phyloP scores from a whole-genome alignment of 2,113 vertebrate species.

The human (Homo sapiens) region DNA sequence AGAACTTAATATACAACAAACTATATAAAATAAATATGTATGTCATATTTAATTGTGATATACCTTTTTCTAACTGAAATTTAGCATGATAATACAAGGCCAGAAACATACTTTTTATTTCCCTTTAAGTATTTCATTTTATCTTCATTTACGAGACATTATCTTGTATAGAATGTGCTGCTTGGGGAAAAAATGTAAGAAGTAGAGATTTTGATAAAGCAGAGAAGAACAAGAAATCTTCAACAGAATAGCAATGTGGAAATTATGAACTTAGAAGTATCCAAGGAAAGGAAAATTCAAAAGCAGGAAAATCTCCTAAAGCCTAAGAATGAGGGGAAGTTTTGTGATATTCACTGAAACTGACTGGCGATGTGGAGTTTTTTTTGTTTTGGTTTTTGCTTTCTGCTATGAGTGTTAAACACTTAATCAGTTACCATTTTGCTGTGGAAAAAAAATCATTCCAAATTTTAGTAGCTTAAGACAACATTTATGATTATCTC shows the following conservation, averaged over 20 bases:
- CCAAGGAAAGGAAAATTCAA: background rate
- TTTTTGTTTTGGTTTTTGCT: background rate
- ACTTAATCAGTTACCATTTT: background rate
- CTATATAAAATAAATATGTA: background rate
- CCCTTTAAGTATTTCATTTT: slow-evolving; percentile 24
- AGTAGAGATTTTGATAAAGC: background rate
- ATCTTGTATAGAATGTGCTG: background rate
- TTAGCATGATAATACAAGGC: background rate
- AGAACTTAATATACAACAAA: background rate
- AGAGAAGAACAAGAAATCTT: background rate
- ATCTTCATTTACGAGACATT: background rate
- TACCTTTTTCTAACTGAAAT: background rate
- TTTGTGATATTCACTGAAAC: background rate
- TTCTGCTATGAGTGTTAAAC: background rate
- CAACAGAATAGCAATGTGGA: background rate
- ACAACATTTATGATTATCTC: background rate
- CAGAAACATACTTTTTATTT: background rate
- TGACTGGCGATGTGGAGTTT: background rate
- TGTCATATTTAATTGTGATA: background rate
- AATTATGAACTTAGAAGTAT: background rate
- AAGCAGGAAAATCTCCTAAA: background rate
- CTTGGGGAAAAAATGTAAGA: background rate
- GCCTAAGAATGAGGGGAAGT: background rate
- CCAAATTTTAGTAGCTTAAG: background rate
- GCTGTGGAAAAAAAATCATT: background rate